Evolutionary conservation across 2,113 vertebrate species (phyloP).

Genomic region (Cephalopholis sonnerati): DNA sequence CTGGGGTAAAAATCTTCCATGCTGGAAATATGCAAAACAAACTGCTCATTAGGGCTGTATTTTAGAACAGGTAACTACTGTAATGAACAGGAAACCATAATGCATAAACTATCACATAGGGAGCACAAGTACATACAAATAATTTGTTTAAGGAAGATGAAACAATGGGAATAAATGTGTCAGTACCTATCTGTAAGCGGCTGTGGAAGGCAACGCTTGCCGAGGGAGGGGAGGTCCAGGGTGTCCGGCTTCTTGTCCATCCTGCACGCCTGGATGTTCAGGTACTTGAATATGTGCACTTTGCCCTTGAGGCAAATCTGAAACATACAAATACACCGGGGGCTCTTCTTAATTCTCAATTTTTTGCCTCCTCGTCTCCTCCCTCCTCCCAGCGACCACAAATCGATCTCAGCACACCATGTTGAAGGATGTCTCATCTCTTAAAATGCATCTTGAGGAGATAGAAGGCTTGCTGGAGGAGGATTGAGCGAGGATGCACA

Average conservation of each 20-base stretch:
- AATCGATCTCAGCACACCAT: too few species aligned
- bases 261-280: conserved; percentile 96
- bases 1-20: conserved; percentile 98
- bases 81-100: not conserved
- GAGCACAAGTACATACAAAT: not conserved
- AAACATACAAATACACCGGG: conserved; percentile 63
- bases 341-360: too few species aligned
- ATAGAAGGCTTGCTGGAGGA: too few species aligned
- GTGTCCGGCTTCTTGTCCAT: conserved; percentile 97
- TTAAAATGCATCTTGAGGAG: too few species aligned
- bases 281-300: conserved; percentile 99
- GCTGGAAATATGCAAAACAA: conserved; percentile 77
- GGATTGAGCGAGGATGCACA: too few species aligned
- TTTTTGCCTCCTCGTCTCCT: too few species aligned
- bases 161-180: not conserved
- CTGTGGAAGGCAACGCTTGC: conserved; percentile 93
- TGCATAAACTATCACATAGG: not conserved
- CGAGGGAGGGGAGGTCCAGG: conserved; percentile 93
- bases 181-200: conserved; percentile 95
- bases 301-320: conserved; percentile 99
- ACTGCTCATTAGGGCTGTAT: not conserved
- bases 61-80: not conserved
- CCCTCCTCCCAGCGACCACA: too few species aligned
- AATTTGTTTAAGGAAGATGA: not conserved
- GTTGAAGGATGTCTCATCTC: too few species aligned